Evolutionary conservation across 2,888 invertebrate genomes (phyloP), one percentile per base, ranked within the genome.

Genomic region (Eupelmus urozonus): DNA sequence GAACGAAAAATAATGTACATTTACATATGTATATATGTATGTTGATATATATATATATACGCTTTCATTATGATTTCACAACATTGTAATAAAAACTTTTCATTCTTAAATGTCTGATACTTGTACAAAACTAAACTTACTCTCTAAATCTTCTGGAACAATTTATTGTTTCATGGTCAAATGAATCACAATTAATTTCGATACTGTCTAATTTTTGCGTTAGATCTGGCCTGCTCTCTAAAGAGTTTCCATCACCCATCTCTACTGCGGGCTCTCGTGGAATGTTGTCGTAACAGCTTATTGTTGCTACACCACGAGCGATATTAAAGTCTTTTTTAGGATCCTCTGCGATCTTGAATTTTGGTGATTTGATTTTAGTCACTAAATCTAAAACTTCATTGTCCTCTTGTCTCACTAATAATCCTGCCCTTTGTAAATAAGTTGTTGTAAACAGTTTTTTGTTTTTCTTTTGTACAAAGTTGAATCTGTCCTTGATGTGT

Each of bases 321-420:
- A 81, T 81, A 60, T 85, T 81, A 23, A 81, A 49, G 7, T 87
- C 83, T 13, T 79, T 60, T 23, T 78, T 72, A 1, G 82, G 71
- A 16, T 84, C 84, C 1, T 82, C 49, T 9, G 81, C 66, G 27
- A 88, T 88, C n/a, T 80, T 85, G 11, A 88, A 70, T 5, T 80
- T 74, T 1, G 81, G 65, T 0, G 86, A 83, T 70, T 86, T 67
- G 23, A 84, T 75, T 40, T 82, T 59, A n/a, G 76, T 66, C 9
- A 78, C 55, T 42, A 77, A 63, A 1, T 79, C 69, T 49, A 65
- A 59, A n/a, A 77, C 40, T 9, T 77, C 62, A 72, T 65, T 55
- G 34, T 82, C 23, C 42, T 73, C 7, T 59, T 53, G 29, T 11
- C 73, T 72, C 5, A 65, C 27, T 27, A 27, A n/a, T 53, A 57